phyloP scores from a whole-genome alignment of 2,888 invertebrate species.

The Aspidapion aeneum region DNA sequence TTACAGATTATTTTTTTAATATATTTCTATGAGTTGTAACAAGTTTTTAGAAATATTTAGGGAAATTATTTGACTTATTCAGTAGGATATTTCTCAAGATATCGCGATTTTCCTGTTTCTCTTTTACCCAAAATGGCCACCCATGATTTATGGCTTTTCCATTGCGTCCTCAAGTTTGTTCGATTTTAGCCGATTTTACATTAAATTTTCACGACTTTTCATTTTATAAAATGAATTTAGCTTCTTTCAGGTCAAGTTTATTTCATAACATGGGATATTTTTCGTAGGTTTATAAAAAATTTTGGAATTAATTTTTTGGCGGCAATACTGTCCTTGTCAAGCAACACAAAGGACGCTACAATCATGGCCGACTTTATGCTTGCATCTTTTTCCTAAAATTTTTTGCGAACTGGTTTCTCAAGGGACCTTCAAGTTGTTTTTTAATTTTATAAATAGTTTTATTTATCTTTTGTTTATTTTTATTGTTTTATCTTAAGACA shows the following conservation, averaged over 20 bases:
- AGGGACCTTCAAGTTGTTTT: no score
- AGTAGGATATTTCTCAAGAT: no score
- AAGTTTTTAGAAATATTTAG: no score
- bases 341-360: neutral
- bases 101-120: no score
- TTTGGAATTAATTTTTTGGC: neutral
- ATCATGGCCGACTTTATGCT: neutral
- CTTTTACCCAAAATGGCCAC: neutral
- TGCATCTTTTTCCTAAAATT: no score
- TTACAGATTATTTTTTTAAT: no score
- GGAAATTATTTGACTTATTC: no score
- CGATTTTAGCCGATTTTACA: neutral
- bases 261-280: neutral
- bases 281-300: neutral
- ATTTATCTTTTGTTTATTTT: no score
- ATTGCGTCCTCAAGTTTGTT: neutral
- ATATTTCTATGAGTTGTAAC: no score
- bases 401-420: neutral
- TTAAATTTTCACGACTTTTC: neutral
- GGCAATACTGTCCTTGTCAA: neutral
- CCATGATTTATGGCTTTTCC: neutral
- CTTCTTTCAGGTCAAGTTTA: neutral
- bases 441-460: no score
- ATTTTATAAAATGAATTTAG: neutral
- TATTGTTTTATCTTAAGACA: no score